Conservation (phyloP, 2,113 vertebrate genomes). For the Sorex araneus region DNA sequence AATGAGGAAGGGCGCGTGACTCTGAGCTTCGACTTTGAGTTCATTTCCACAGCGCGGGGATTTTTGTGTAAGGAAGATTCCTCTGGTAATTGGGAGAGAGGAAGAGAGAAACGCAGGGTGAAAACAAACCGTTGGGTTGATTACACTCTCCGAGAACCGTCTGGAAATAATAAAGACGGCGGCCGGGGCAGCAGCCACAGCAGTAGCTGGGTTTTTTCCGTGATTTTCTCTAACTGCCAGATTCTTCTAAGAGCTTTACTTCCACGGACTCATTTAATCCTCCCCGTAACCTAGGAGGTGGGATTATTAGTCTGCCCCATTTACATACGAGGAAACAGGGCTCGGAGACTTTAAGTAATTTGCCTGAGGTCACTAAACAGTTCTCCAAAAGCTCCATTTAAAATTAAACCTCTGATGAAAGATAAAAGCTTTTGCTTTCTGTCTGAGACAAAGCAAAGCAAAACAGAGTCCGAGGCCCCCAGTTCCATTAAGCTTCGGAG, state of each 20-base stretch:
- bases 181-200: background rate
- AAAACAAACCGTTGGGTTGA: slow-evolving; percentile 13
- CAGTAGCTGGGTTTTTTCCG: slow-evolving; percentile 45
- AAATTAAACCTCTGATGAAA: slow-evolving; percentile 59
- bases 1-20: background rate
- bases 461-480: background rate
- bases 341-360: slow-evolving; percentile 47
- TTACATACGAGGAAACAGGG: slow-evolving; percentile 25
- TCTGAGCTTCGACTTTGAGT: background rate
- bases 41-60: background rate
- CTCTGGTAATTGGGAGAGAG: slow-evolving; percentile 21
- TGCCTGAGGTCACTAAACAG: slow-evolving; percentile 43
- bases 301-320: background rate
- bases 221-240: slow-evolving; percentile 1
- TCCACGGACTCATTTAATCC: slow-evolving; percentile 45
- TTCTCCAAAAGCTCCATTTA: slow-evolving; percentile 55
- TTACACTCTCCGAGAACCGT: background rate
- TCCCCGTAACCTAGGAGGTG: background rate
- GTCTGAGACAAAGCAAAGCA: slow-evolving; percentile 4
- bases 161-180: slow-evolving; percentile 16
- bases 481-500: fast-evolving
- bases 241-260: slow-evolving; percentile 21
- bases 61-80: slow-evolving; percentile 8
- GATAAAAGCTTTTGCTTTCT: slow-evolving; percentile 26
- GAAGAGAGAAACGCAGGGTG: background rate